phyloP scores from a whole-genome alignment of 2,797 vertebrate species.

The Leptodactylus fallax region DNA sequence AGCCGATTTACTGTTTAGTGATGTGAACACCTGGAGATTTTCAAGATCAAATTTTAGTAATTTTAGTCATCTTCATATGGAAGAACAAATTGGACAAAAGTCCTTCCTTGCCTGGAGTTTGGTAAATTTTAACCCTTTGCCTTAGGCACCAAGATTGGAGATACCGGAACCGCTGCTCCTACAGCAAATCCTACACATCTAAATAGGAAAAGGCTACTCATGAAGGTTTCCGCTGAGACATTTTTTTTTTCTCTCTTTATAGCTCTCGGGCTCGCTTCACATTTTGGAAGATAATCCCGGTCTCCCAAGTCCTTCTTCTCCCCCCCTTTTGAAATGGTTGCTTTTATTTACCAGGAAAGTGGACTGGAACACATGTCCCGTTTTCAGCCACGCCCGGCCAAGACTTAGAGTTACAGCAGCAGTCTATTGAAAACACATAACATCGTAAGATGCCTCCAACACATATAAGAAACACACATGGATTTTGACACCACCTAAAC shows the following conservation, averaged over 20 bases:
- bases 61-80: too few relatives aligned
- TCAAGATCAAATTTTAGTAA: too few relatives aligned
- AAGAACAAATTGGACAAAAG: neutral
- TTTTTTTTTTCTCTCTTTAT: neutral
- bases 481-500: constrained; percentile 21
- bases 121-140: neutral
- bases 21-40: too few relatives aligned
- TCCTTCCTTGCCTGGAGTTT: neutral
- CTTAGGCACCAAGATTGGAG: constrained; percentile 32
- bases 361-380: constrained; percentile 65
- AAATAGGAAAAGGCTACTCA: neutral
- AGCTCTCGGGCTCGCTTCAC: constrained; percentile 31
- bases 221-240: neutral
- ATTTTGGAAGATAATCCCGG: constrained; percentile 49
- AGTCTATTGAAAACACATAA: constrained; percentile 64
- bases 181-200: constrained; percentile 23
- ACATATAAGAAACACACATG: constrained; percentile 59
- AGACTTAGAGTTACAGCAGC: constrained; percentile 65
- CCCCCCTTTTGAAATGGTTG: constrained; percentile 38
- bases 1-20: neutral
- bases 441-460: constrained; percentile 56
- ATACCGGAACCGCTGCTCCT: constrained; percentile 29
- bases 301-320: constrained; percentile 62
- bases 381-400: constrained; percentile 64
- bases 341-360: constrained; percentile 64